A percentile compares a stretch with the other conserved stretches of the same genome.
These are phyloP conservation scores for Sus cebifrons DNA, from an alignment of 2,797 vertebrate genomes.

Conservation along the genomic window DNA sequence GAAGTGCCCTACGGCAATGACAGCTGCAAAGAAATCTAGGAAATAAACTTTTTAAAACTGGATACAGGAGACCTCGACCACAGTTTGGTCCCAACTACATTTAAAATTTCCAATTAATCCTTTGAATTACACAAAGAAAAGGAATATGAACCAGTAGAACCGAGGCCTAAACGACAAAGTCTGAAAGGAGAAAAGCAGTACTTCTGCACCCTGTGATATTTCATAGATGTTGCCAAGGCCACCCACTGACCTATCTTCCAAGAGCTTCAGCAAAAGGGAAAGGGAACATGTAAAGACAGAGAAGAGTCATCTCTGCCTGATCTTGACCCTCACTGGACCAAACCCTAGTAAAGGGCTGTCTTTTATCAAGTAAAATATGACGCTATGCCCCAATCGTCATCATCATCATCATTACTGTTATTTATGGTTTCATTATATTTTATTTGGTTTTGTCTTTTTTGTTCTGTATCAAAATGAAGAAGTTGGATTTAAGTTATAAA, in stretches of 20 bases:
- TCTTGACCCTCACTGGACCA: not conserved
- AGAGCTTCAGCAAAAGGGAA: not conserved
- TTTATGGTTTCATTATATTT: not conserved
- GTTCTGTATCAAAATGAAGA: not conserved
- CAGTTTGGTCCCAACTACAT: not conserved
- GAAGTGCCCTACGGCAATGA: not conserved
- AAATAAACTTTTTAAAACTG: not conserved
- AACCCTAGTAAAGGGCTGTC: not conserved
- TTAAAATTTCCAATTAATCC: slow-evolving; percentile 8
- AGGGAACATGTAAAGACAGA: not conserved
- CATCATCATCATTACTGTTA: not conserved
- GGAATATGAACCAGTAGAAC: not conserved
- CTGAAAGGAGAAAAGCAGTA: not conserved
- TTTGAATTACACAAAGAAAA: slow-evolving; percentile 9
- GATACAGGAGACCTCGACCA: not conserved
- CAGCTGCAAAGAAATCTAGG: not conserved
- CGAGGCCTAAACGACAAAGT: not conserved
- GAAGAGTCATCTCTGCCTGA: not conserved
- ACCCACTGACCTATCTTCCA: not conserved
- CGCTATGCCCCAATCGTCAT: not conserved
- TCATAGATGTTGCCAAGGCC: not conserved
- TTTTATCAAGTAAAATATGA: not conserved
- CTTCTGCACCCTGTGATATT: too few relatives aligned
- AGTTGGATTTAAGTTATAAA: not conserved
- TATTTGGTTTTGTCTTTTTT: not conserved